Conservation (phyloP, 1,140 invertebrate species). For the Drosophila nebulosa region DNA sequence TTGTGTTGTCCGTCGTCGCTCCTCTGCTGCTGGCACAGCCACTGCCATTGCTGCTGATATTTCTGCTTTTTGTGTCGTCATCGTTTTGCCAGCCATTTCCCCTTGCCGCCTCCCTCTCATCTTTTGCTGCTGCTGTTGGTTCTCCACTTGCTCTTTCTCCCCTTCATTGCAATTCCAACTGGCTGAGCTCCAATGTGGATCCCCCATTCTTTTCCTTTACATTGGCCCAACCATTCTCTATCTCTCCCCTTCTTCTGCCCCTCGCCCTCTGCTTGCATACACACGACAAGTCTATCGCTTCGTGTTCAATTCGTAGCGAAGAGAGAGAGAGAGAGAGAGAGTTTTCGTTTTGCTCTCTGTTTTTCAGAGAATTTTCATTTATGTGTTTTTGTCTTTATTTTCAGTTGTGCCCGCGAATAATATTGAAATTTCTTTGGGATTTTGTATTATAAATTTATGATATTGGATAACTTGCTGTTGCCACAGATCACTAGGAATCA, state of each 20-base stretch:
- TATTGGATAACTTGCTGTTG: not conserved
- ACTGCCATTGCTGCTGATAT: conserved; percentile 24
- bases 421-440: not conserved
- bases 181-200: conserved; percentile 54
- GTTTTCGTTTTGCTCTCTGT: not conserved
- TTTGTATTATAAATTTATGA: not conserved
- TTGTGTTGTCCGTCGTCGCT: conserved; percentile 30
- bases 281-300: conserved; percentile 16
- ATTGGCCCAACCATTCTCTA: no score
- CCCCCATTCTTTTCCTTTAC: conserved; percentile 9
- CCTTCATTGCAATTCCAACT: conserved; percentile 60
- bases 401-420: not conserved
- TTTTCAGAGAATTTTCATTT: not conserved
- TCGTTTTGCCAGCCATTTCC: conserved; percentile 33
- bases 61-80: conserved; percentile 71
- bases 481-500: not conserved
- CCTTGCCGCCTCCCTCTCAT: not conserved
- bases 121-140: not conserved
- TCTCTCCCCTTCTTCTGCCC: no score
- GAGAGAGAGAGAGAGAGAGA: not conserved
- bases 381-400: not conserved
- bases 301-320: conserved; percentile 26
- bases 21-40: conserved; percentile 15
- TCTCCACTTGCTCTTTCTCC: conserved; percentile 13
- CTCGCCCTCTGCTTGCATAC: conserved; percentile 8